A percentile compares a stretch with the other conserved stretches of the same genome.
Evolutionary conservation across 2,113 vertebrate genomes (phyloP).

Genomic region (Paramisgurnus dabryanus): DNA sequence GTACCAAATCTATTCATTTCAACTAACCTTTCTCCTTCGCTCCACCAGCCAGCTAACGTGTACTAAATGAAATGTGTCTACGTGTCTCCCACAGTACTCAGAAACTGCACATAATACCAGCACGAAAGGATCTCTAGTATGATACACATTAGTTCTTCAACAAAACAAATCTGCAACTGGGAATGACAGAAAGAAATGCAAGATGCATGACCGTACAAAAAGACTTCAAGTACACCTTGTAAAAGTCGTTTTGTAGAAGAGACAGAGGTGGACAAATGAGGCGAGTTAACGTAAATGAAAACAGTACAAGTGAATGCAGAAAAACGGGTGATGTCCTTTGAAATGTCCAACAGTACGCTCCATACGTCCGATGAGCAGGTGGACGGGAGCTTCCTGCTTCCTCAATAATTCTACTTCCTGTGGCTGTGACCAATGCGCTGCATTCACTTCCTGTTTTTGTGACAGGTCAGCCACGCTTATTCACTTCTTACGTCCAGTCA

Average conservation of each 20-base stretch:
- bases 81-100: constrained; percentile 58
- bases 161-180: constrained; percentile 42
- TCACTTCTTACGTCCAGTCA: constrained; percentile 33
- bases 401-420: constrained; percentile 37
- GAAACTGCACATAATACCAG: constrained; percentile 51
- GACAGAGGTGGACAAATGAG: constrained; percentile 33
- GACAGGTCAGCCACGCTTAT: constrained; percentile 1
- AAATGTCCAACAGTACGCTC: constrained; percentile 30
- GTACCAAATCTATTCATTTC: constrained; percentile 9
- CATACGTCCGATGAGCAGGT: not conserved
- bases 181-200: constrained; percentile 51
- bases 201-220: constrained; percentile 44
- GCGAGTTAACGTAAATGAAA: constrained; percentile 27
- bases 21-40: not conserved
- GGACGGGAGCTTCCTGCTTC: constrained; percentile 39
- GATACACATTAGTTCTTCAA: constrained; percentile 44
- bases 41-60: constrained; percentile 40
- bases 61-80: constrained; percentile 52
- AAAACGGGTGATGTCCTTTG: constrained; percentile 46
- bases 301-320: constrained; percentile 39
- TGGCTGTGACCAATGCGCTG: constrained; percentile 31
- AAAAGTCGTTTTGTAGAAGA: constrained; percentile 43
- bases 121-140: constrained; percentile 52
- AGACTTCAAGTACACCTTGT: constrained; percentile 51
- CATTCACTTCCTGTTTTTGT: not conserved